Base-by-base conservation (phyloP, 2,888 invertebrate species). In the Epinotia ramella region DNA sequence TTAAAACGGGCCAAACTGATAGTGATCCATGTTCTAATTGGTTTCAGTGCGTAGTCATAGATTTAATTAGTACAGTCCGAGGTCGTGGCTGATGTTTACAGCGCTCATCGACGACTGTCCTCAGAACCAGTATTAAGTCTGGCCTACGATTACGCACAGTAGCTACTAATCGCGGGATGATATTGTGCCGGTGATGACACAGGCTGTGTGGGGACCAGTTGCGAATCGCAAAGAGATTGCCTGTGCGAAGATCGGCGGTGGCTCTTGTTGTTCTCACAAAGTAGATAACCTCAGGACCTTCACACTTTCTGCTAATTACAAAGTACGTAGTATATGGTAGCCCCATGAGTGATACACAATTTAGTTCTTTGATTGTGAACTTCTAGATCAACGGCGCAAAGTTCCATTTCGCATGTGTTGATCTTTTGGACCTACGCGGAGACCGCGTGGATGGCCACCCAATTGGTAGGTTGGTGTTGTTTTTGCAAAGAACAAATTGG, bases 251-350 rank as follows among this genome's bases (percentile, higher is more conserved):
- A 67, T 64, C 64, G 64, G 74, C 64, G 64, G 72, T 65, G 49
- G 59, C 64, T 65, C 74, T 74, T 70, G 59, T 68, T 69, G 69
- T 59, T 57, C 63, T 66, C 64, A 40, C 20, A 59, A 24, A 44
- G n/a, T 46, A 59, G 74, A 74, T 74, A 74, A 74, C 74, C 74
- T 33, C 74, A 33, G 46, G 49, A 49, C 69, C 74, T 69, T 74
- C 69, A 67, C 64, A 66, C 65, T 59, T 53, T 57, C 64, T 70
- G 49, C 69, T 74, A 70, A 74, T 74, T 70, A 70, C 59, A 18
- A 59, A 68, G 57, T 40, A 40, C 40, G 9, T 40, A 59, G n/a
- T 46, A 46, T 24, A 60, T 28, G 33, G 18, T 33, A 56, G 53
- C 69, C 59, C 44, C 16, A 46, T 69, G 59, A 24, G 20, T 24